Base-by-base conservation (phyloP, 2,797 vertebrate species). In the Hyperoplus lanceolatus region DNA sequence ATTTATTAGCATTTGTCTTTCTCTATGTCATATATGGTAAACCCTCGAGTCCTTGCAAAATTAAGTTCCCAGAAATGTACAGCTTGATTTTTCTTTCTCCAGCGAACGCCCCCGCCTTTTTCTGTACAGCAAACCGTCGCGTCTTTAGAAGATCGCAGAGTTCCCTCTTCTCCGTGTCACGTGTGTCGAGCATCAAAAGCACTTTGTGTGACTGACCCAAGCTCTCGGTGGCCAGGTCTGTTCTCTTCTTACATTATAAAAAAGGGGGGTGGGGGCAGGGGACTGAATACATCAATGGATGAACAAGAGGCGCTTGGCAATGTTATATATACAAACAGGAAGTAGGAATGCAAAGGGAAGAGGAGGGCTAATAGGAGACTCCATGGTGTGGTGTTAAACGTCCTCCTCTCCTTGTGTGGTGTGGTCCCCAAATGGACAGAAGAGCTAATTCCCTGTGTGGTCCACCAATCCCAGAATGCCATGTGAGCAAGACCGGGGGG, bases 271-370 rank as follows among this genome's bases (percentile, higher is more conserved):
- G 67, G 85, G 64, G 86, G 29, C 29, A 29, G 29, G 29, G 29
- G 29, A 29, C 29, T 87, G 85, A 86, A 82, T 89, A 90, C 71
- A 85, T 88, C 77, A 72, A 85, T 60, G 80, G 79, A 87, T 89
- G 85, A 89, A 89, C 76, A 80, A 29, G 59, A 86, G 84, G 86
- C 64, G 83, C 84, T 89, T 92, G 90, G 88, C 84, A 88, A 92
- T 77, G 77, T 72, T 29, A 29, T 94, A 94, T 94, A 71, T 94
- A 94, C 94, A 94, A 93, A 94, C 83, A 88, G 87, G 87, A 77
- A 86, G 79, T 69, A 73, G 53, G 51, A 50, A 49, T 21, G 73
- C 51, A 66, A 48, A 46, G 42, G 36, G 46, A 43, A 4, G 72
- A 42, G 18, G 21, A 55, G 61, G 36, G 15, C 29, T 29, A 29